Evolutionary conservation across 2,113 vertebrate species (phyloP), one percentile per base, ranked within the genome.

Genomic region (Scortum barcoo): DNA sequence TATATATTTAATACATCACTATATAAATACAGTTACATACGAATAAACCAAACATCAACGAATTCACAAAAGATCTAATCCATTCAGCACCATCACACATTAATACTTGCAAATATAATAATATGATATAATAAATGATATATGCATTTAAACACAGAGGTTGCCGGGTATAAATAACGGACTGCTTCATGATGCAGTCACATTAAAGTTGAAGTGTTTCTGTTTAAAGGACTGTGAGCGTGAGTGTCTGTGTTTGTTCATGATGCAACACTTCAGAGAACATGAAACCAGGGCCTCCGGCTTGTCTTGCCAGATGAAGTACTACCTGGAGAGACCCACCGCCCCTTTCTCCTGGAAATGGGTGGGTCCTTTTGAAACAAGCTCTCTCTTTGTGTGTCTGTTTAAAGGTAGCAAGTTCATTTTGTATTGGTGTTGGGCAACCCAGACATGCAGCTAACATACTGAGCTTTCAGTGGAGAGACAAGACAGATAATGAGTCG

Each of bases 221-320:
- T 11, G 42, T 61, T 4, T 74, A 9, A 12, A 17, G 24, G 36
- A 33, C 7, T 24, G 14, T 38, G 2, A 53, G 36, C 51, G 40
- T 42, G 20, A 12, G 28, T n/a, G 20, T 36, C 60, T 0, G 61
- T 40, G 71, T 61, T 46, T 51, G 14, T 42, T 58, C 26, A 13
- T 16, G 9, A n/a, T 57, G 30, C 19, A 58, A 68, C 54, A 26
- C 33, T 28, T 58, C 14, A 58, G 1, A 53, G 51, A 73, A 76
- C 28, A 57, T 44, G 14, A 81, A 83, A 90, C 79, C 53, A 28
- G 63, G 46, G 72, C 65, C 76, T 88, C 77, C 0, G n/a, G 86
- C 78, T 73, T 83, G 84, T 90, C 82, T 71, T 38, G 51, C 30
- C 12, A 40, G 26, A 78, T 65, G 46, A 24, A 40, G 26, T 19